A percentile compares a stretch with the other conserved stretches of the same genome.
phyloP scores from a whole-genome alignment of 92 coral and sea anemone genomes.

The Phenganax marumi region DNA sequence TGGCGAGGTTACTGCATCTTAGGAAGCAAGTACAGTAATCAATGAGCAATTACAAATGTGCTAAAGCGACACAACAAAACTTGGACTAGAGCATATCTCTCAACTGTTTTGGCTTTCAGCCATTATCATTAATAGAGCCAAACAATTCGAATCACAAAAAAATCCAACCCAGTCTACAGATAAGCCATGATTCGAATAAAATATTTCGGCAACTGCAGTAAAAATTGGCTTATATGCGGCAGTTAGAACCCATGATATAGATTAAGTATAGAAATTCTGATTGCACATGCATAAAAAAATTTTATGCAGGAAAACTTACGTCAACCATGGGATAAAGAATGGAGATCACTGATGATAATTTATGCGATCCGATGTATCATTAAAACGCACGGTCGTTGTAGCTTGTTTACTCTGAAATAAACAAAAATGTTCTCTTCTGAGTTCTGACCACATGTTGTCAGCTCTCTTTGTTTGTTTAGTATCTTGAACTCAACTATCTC shows the following conservation, averaged over 20 bases:
- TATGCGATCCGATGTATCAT: slow-evolving; percentile 48
- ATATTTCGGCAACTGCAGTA: not conserved
- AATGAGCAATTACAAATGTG: too few species aligned
- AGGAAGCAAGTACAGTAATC: too few species aligned
- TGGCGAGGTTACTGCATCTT: too few species aligned
- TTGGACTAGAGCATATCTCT: too few species aligned
- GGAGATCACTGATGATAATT: slow-evolving; percentile 22
- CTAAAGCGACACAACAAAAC: too few species aligned
- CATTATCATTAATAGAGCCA: too few species aligned
- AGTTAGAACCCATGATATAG: too few species aligned
- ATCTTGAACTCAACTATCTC: not conserved
- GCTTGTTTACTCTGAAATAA: slow-evolving; percentile 35
- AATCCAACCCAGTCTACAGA: not conserved
- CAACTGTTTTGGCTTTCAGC: too few species aligned
- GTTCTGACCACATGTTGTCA: not conserved
- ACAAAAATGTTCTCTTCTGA: not conserved
- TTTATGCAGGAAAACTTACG: too few species aligned
- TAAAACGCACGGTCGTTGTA: slow-evolving; percentile 85
- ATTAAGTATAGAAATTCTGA: too few species aligned
- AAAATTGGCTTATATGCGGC: not conserved
- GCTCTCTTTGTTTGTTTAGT: not conserved
- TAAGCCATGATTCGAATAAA: not conserved
- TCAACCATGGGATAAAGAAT: not conserved
- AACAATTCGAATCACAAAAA: too few species aligned
- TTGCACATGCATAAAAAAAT: too few species aligned